A percentile compares a stretch with the other conserved stretches of the same genome.
These are phyloP conservation scores for Cephonodes hylas DNA, from an alignment of 2,888 invertebrate genomes.

Conservation along the genomic window DNA sequence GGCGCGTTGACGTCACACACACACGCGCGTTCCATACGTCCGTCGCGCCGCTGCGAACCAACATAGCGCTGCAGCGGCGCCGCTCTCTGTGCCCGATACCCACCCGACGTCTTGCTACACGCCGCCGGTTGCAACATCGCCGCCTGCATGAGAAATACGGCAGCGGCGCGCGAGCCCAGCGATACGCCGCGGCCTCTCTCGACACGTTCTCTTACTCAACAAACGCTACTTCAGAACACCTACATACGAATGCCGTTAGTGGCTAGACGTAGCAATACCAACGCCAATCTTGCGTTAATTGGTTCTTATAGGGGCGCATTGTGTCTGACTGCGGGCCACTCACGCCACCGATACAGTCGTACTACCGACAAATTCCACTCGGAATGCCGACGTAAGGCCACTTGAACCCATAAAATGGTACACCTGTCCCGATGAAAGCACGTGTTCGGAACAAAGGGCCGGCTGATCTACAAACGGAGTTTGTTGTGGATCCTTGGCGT, in stretches of 20 bases:
- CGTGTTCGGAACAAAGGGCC: constrained; percentile 55
- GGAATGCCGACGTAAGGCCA: constrained; percentile 32
- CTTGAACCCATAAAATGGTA: constrained; percentile 41
- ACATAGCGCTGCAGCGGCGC: constrained; percentile 38
- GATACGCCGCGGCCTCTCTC: constrained; percentile 71
- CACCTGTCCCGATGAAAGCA: constrained; percentile 53
- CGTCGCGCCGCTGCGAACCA: constrained; percentile 21
- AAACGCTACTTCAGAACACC: constrained; percentile 43
- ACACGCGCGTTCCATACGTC: constrained; percentile 59
- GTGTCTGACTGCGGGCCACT: constrained; percentile 60
- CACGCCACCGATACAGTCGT: constrained; percentile 17
- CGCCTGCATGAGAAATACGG: constrained; percentile 66
- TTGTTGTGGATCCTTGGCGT: constrained; percentile 57
- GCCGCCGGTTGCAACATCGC: constrained; percentile 62
- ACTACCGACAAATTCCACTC: constrained; percentile 26
- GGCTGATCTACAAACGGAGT: constrained; percentile 51
- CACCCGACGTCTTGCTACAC: constrained; percentile 59
- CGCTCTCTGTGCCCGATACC: constrained; percentile 64
- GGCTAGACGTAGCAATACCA: constrained; percentile 33
- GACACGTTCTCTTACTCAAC: constrained; percentile 77
- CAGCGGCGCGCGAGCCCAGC: constrained; percentile 43
- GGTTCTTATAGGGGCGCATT: constrained; percentile 59
- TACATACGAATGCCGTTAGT: constrained; percentile 29
- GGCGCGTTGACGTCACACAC: constrained; percentile 78
- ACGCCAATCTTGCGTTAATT: constrained; percentile 53